Base-by-base conservation (phyloP, 2,113 vertebrate species). In the Cyprinus carpio region DNA sequence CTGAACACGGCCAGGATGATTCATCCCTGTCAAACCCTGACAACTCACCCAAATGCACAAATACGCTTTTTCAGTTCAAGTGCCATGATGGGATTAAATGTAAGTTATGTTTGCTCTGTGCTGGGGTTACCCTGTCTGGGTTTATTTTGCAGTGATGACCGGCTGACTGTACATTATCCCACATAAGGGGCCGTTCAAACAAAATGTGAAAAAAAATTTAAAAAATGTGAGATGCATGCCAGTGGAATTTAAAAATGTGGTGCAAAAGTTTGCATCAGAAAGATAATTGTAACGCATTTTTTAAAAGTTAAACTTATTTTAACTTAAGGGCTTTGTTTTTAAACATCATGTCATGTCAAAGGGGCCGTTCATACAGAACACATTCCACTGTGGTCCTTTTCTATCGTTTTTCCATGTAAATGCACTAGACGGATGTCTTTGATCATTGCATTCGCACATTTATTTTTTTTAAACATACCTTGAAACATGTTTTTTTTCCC, bases 1-100 rank as follows among this genome's bases (percentile, higher is more conserved):
- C 58, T 75, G 77, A 83, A 83, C 40, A 56, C 4, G 86, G 54
- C n/a, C 72, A 75, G 9, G 3, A 84, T 64, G 82, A 75, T 43
- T 40, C 65, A 80, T 85, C 49, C 71, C 16, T 81, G 60, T 65
- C 23, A 46, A 25, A 81, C 37, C 40, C 78, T 18, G 13, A n/a
- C 75, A 79, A n/a, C 65, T 46, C 43, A 37, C 34, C 60, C 46
- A n/a, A 67, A 64, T 65, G 29, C 74, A 69, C 62, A 84, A 71
- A 72, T 37, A 83, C 31, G 43, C 11, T 46, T 46, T 46, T 46
- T 46, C 43, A 46, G 43, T 46, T 72, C 34, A 72, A 75, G 72
- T 27, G 40, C 43, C 40, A 27, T 6, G 40, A 46, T 43, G 40
- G 7, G 40, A 75, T 75, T 75, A 49, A 46, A 75, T 75, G n/a